A percentile compares a stretch with the other conserved stretches of the same genome.
Evolutionary conservation across 2,113 vertebrate genomes (phyloP).

Genomic region (Tupaia chinensis): DNA sequence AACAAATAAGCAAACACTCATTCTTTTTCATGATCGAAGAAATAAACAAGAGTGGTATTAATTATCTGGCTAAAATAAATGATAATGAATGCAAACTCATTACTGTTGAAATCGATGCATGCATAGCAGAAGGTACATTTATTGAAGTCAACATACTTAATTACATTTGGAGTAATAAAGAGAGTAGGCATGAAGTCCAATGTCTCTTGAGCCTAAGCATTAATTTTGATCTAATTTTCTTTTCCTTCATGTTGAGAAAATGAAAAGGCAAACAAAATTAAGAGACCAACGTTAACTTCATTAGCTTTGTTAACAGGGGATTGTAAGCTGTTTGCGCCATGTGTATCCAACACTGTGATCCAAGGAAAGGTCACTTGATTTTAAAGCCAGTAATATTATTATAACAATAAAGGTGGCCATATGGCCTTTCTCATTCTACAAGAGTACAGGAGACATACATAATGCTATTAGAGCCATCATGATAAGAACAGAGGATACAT

Average conservation of each 20-base stretch:
- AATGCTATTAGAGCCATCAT: neutral
- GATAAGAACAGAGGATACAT: neutral
- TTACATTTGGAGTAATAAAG: constrained; percentile 74
- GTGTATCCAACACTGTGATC: constrained; percentile 30
- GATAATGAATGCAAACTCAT: constrained; percentile 78
- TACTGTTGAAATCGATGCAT: constrained; percentile 76
- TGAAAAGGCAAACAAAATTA: constrained; percentile 82
- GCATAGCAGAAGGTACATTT: constrained; percentile 78
- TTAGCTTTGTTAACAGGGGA: constrained; percentile 74
- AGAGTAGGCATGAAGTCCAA: constrained; percentile 70
- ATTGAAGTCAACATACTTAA: constrained; percentile 69
- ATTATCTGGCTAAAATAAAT: constrained; percentile 82
- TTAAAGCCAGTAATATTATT: constrained; percentile 47
- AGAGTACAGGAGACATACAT: neutral
- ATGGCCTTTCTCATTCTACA: neutral
- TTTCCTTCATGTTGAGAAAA: constrained; percentile 79
- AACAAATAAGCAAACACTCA: constrained; percentile 71
- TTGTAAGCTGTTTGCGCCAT: constrained; percentile 41
- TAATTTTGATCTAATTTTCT: constrained; percentile 84
- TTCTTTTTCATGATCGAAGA: constrained; percentile 74
- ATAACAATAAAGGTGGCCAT: constrained; percentile 48
- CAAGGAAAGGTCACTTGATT: constrained; percentile 49
- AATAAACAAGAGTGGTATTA: constrained; percentile 80
- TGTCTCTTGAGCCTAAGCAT: constrained; percentile 78
- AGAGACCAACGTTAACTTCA: constrained; percentile 75